Conservation (phyloP, 2,797 vertebrate genomes). For the Tokudaia muenninki region DNA sequence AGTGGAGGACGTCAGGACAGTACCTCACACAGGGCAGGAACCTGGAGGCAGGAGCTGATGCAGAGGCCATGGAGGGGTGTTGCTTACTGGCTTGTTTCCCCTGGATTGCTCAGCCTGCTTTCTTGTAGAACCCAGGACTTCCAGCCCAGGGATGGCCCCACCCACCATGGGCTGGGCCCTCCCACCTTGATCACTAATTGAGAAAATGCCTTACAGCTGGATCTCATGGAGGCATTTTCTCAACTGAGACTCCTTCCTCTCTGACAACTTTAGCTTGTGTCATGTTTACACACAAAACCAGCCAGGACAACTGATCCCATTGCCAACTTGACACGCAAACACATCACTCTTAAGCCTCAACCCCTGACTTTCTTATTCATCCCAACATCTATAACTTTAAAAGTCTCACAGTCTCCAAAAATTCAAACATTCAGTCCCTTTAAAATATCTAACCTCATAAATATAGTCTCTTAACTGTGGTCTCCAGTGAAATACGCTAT, state of each 20-base stretch:
- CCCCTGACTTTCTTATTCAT: no score
- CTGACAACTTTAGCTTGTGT: neutral
- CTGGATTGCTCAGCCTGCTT: neutral
- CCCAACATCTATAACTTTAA: neutral
- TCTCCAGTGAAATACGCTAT: neutral
- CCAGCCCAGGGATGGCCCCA: neutral
- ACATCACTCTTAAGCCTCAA: no score
- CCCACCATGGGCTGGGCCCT: neutral
- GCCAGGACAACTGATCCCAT: neutral
- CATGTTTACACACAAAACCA: neutral
- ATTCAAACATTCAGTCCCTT: neutral
- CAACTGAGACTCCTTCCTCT: neutral
- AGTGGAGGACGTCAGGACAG: neutral
- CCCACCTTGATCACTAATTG: neutral
- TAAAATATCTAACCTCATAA: neutral
- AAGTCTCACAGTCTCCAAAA: neutral
- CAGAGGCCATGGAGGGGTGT: neutral
- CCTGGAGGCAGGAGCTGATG: neutral
- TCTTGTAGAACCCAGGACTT: neutral
- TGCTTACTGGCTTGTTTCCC: neutral
- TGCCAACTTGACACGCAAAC: neutral
- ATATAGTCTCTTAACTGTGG: neutral
- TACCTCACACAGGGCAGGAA: neutral
- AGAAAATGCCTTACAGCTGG: neutral
- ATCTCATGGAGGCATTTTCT: neutral